These are phyloP conservation scores for Porphyrio hochstetteri DNA, from an alignment of 2,113 vertebrate genomes.

Conservation along the genomic window DNA sequence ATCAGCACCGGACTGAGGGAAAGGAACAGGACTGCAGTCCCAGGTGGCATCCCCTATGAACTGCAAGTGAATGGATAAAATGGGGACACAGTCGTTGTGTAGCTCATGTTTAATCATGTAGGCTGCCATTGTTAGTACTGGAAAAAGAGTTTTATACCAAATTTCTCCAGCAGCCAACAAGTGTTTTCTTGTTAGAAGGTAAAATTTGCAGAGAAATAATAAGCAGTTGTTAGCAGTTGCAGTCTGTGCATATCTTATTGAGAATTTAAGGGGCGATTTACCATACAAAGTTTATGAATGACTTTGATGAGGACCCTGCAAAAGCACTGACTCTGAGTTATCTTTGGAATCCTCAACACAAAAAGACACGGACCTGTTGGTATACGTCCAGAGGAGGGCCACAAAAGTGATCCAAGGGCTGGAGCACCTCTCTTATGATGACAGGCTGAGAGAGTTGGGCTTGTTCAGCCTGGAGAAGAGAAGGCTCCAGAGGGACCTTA, in stretches of 20 bases:
- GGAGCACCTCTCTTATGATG: too few relatives aligned
- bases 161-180: not conserved
- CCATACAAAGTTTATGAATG: fast-evolving
- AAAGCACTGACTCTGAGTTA: not conserved
- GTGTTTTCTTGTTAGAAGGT: not conserved
- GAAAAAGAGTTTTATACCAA: not conserved
- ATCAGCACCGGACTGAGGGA: not conserved
- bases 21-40: not conserved
- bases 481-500: too few relatives aligned
- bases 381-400: too few relatives aligned
- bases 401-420: too few relatives aligned
- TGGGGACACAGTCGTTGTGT: fast-evolving
- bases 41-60: not conserved
- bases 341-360: too few relatives aligned
- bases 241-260: not conserved
- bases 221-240: not conserved
- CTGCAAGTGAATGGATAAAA: not conserved
- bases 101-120: not conserved
- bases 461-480: too few relatives aligned
- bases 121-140: not conserved
- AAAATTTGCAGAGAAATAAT: not conserved
- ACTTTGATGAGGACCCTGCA: not conserved
- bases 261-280: not conserved
- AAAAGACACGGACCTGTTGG: too few relatives aligned
- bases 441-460: too few relatives aligned